A percentile compares a stretch with the other conserved stretches of the same genome.
phyloP scores from a whole-genome alignment of 1,140 invertebrate genomes.

The Geopemphigus sp. region DNA sequence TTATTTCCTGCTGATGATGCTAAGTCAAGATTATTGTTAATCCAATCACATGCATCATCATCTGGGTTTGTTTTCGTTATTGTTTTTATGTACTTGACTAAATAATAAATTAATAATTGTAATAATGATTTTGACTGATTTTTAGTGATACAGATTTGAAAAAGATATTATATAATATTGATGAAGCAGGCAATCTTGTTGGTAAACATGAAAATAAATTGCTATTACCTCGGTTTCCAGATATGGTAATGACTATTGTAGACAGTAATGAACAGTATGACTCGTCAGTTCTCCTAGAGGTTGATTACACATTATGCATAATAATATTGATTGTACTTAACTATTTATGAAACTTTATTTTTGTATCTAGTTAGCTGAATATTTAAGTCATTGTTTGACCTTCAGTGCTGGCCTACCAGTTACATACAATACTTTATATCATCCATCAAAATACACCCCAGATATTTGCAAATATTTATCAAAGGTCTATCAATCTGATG shows the following conservation, averaged over 20 bases:
- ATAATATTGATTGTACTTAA: not conserved
- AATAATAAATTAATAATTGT: not conserved
- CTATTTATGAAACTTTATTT: not conserved
- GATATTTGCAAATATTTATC: constrained; percentile 62
- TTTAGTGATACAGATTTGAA: constrained; percentile 36
- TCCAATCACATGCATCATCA: constrained; percentile 25
- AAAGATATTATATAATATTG: constrained; percentile 40
- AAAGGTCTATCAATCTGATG: constrained; percentile 57
- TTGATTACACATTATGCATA: not conserved
- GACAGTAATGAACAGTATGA: constrained; percentile 32
- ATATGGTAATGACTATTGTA: constrained; percentile 42
- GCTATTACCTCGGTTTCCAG: constrained; percentile 24
- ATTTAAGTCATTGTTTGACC: constrained; percentile 46
- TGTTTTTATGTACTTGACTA: not conserved
- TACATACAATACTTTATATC: constrained; percentile 55
- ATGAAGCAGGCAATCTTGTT: constrained; percentile 40
- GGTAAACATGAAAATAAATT: constrained; percentile 10
- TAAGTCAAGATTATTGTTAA: constrained; percentile 37
- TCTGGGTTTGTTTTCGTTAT: not conserved
- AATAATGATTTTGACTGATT: not conserved
- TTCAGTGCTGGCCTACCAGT: constrained; percentile 40
- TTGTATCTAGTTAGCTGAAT: constrained; percentile 31
- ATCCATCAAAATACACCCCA: constrained; percentile 66
- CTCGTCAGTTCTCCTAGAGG: constrained; percentile 2
- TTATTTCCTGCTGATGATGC: constrained; percentile 36